phyloP scores from a whole-genome alignment of 2,113 vertebrate species.

The Macquaria ambigua region DNA sequence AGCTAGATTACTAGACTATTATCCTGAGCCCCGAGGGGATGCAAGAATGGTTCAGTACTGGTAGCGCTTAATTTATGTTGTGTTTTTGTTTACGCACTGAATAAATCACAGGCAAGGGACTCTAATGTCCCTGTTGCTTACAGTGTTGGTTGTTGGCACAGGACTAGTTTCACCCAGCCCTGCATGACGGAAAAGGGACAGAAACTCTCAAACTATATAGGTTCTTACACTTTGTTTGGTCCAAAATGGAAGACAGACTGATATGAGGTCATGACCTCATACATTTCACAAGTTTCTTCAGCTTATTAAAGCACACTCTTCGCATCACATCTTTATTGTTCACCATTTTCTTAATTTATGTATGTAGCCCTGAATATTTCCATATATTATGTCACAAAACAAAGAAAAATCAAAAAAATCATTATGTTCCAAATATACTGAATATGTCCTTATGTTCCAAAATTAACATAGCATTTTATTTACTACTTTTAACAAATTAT shows the following conservation, averaged over 20 bases:
- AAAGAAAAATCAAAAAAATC: too few species aligned
- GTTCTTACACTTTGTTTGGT: neutral
- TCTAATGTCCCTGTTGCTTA: neutral
- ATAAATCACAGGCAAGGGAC: slow-evolving; percentile 12
- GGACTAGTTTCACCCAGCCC: neutral
- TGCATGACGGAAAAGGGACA: neutral
- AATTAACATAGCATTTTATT: too few species aligned
- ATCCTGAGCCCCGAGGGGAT: neutral
- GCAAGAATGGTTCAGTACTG: neutral
- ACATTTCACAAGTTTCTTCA: neutral
- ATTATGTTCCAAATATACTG: too few species aligned
- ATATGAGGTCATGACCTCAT: neutral
- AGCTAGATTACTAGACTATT: neutral
- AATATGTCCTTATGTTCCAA: too few species aligned
- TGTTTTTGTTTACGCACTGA: slow-evolving; percentile 10
- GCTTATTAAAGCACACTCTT: neutral
- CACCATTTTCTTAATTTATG: neutral
- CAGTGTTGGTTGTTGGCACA: neutral
- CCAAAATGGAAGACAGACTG: neutral
- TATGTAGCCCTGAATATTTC: neutral
- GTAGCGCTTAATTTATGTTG: neutral
- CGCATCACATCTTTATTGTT: neutral
- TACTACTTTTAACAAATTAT: too few species aligned
- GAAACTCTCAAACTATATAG: neutral
- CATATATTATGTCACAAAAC: neutral